A percentile compares a stretch with the other conserved stretches of the same genome.
Evolutionary conservation across 2,888 invertebrate genomes (phyloP).

Genomic region (Furcula furcula): DNA sequence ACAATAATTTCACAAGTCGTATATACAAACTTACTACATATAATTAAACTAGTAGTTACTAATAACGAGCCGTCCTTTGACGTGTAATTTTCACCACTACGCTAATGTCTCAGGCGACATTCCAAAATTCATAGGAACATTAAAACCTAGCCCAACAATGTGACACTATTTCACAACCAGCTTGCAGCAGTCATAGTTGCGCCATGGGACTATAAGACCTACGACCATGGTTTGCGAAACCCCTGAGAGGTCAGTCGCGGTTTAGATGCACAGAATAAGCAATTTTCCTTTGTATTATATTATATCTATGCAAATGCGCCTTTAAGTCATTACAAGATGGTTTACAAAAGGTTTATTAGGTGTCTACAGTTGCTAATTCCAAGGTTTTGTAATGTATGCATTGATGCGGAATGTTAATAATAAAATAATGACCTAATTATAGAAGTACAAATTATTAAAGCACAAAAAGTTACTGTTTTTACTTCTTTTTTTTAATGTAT

Average conservation of each 20-base stretch:
- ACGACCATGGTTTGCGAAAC: slow-evolving; percentile 51
- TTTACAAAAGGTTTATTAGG: slow-evolving; percentile 1
- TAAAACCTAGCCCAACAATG: slow-evolving; percentile 37
- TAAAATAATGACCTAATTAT: too few relatives aligned
- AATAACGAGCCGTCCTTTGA: not conserved
- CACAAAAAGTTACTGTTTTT: too few relatives aligned
- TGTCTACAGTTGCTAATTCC: not conserved
- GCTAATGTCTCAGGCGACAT: not conserved
- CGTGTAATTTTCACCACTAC: not conserved
- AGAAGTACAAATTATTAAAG: too few relatives aligned
- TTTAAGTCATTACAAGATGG: slow-evolving; percentile 11
- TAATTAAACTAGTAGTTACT: too few relatives aligned
- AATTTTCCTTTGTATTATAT: slow-evolving; percentile 49
- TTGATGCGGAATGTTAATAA: too few relatives aligned
- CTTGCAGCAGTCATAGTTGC: slow-evolving; percentile 37
- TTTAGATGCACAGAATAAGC: slow-evolving; percentile 41
- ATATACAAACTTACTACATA: too few relatives aligned
- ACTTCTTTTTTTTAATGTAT: too few relatives aligned
- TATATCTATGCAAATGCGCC: slow-evolving; percentile 44
- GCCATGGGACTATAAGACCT: slow-evolving; percentile 46
- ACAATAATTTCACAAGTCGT: too few relatives aligned
- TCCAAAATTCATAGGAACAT: slow-evolving; percentile 27
- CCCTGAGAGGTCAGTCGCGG: slow-evolving; percentile 44
- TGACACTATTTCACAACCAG: slow-evolving; percentile 49
- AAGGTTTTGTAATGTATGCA: not conserved